A percentile compares a stretch with the other conserved stretches of the same genome.
Conservation (phyloP, 2,797 vertebrate genomes). For the Psittacula echo region DNA sequence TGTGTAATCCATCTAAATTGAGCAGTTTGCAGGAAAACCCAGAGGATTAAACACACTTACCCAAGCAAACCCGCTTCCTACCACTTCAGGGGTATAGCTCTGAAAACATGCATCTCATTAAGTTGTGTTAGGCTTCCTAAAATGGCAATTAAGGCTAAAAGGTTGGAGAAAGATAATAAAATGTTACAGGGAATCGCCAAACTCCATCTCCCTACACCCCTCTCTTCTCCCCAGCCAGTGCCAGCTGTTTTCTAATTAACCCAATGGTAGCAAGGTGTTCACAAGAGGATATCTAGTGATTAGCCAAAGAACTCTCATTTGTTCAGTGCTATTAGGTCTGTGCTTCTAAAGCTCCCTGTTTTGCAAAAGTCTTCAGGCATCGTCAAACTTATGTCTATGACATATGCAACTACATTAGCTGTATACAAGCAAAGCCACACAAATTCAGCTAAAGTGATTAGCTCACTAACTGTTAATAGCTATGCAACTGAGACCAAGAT, state of each 20-base stretch:
- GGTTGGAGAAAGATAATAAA: slow-evolving; percentile 53
- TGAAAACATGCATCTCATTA: slow-evolving; percentile 45
- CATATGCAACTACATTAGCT: background rate
- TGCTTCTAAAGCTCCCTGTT: background rate
- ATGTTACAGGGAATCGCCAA: background rate
- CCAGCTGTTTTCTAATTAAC: slow-evolving; percentile 65
- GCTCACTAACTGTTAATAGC: background rate
- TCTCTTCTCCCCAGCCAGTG: background rate
- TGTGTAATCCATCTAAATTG: slow-evolving; percentile 64
- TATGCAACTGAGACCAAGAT: background rate
- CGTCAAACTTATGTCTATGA: background rate
- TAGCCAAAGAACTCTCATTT: slow-evolving; percentile 56
- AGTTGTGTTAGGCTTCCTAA: slow-evolving; percentile 1
- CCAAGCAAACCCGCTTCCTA: slow-evolving; percentile 44
- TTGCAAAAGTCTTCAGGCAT: background rate
- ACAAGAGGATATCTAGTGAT: slow-evolving; percentile 38
- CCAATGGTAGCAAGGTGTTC: slow-evolving; percentile 18
- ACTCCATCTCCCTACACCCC: background rate
- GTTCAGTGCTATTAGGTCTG: slow-evolving; percentile 31
- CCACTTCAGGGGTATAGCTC: slow-evolving; percentile 18
- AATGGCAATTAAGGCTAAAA: slow-evolving; percentile 63
- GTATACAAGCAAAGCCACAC: background rate
- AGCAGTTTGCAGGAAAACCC: background rate
- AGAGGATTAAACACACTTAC: slow-evolving; percentile 26
- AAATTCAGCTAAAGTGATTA: background rate